Conservation (phyloP, 2,797 vertebrate species). For the Syndactyla subalaris region DNA sequence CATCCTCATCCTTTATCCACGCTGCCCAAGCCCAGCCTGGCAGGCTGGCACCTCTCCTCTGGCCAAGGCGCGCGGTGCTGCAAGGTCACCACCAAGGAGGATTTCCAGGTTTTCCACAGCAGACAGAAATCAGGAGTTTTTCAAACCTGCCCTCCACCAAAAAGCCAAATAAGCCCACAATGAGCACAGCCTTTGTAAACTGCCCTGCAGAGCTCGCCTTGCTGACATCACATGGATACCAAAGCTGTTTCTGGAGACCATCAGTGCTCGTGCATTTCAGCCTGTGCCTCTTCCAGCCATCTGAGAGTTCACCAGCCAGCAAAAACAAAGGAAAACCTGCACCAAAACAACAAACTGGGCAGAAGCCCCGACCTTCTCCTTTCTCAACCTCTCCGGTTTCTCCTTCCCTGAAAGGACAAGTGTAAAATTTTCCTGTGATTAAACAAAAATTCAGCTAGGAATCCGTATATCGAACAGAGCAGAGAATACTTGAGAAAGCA, state of each 20-base stretch:
- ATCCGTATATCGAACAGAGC: not conserved
- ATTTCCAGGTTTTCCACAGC: not conserved
- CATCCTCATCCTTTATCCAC: constrained; percentile 23
- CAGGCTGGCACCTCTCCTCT: not conserved
- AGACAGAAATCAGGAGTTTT: not conserved
- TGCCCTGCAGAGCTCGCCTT: not conserved
- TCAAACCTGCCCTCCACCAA: not conserved
- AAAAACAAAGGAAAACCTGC: constrained; percentile 6
- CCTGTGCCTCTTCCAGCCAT: not conserved
- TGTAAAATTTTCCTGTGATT: not conserved
- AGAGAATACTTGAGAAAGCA: not conserved
- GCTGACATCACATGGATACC: not conserved
- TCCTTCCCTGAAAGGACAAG: not conserved
- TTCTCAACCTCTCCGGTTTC: not conserved
- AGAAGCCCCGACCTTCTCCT: not conserved
- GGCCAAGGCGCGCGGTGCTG: not conserved
- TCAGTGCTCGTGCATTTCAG: not conserved
- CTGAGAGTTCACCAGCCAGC: not conserved
- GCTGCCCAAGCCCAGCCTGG: not conserved
- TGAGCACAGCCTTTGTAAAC: rapidly evolving
- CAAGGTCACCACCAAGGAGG: constrained; percentile 52
- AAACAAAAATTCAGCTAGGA: not conserved
- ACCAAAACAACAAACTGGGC: not conserved
- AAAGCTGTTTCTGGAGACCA: not conserved
- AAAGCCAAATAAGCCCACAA: not conserved